Evolutionary conservation across 1,140 invertebrate genomes (phyloP).

Genomic region (Drosophila paulistorum): DNA sequence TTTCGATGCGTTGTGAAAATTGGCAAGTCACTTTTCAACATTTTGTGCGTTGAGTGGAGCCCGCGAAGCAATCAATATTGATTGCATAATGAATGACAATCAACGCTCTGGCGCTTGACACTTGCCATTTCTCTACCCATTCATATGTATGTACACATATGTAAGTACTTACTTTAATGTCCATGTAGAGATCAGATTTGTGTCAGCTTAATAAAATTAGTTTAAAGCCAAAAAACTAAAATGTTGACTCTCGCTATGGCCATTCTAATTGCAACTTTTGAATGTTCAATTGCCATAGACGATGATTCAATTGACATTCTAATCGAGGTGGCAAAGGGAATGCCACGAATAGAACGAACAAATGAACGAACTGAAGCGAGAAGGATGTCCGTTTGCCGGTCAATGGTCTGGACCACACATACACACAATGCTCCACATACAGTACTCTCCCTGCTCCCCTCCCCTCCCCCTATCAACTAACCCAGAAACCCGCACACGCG

Average conservation of each 20-base stretch:
- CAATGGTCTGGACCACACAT: conserved; percentile 34
- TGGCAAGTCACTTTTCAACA: conserved; percentile 74
- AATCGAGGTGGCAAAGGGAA: conserved; percentile 27
- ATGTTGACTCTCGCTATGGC: conserved; percentile 23
- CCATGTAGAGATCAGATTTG: not conserved
- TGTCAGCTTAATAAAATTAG: conserved; percentile 34
- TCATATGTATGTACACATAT: not conserved
- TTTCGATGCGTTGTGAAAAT: conserved; percentile 63
- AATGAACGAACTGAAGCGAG: conserved; percentile 22
- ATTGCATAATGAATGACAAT: conserved; percentile 81
- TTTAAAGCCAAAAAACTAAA: conserved; percentile 38
- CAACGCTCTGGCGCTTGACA: conserved; percentile 62
- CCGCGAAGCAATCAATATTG: conserved; percentile 77
- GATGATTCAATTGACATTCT: conserved; percentile 75
- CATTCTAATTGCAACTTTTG: conserved; percentile 60
- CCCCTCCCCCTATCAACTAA: not conserved
- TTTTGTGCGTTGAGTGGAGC: conserved; percentile 39
- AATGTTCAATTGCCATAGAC: conserved; percentile 53
- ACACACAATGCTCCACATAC: conserved; percentile 43
- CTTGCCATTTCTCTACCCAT: conserved; percentile 42
- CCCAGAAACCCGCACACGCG: conserved; percentile 2
- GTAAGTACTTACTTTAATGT: not conserved
- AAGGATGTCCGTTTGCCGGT: conserved; percentile 52
- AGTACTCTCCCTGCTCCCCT: not conserved
- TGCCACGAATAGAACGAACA: conserved; percentile 1